Evolutionary conservation across 2,888 invertebrate genomes (phyloP).

Genomic region (Dynastes tityus): DNA sequence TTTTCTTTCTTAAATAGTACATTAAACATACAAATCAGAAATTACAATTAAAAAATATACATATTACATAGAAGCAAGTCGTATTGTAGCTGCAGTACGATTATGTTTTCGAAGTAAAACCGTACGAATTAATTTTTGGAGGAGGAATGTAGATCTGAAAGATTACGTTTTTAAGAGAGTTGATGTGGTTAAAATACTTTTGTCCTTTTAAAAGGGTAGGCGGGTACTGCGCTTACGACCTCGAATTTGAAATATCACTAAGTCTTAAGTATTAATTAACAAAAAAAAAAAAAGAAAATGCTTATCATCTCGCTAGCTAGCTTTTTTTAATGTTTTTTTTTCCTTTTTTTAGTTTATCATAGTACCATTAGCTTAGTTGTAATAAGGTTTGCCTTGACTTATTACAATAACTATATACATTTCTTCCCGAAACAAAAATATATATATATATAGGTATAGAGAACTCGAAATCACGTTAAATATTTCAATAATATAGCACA

Average conservation of each 20-base stretch:
- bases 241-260: slow-evolving; percentile 32
- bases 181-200: neutral
- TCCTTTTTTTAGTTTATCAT: neutral
- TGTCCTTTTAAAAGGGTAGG: too few species aligned
- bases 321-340: slow-evolving; percentile 2
- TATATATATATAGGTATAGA: too few species aligned
- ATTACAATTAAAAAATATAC: slow-evolving; percentile 39
- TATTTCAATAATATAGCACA: slow-evolving; percentile 5
- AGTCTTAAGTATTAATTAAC: slow-evolving; percentile 37
- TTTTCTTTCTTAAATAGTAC: slow-evolving; percentile 16
- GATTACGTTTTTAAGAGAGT: too few species aligned
- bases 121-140: neutral
- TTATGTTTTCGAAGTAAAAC: neutral
- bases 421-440: slow-evolving; percentile 13
- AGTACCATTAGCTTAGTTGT: slow-evolving; percentile 10
- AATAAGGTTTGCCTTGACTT: slow-evolving; percentile 1
- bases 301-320: slow-evolving; percentile 1
- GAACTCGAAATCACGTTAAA: neutral
- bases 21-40: slow-evolving; percentile 33
- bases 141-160: slow-evolving; percentile 8
- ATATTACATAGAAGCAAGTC: slow-evolving; percentile 30
- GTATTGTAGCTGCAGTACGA: slow-evolving; percentile 6
- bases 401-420: slow-evolving; percentile 26
- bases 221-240: neutral
- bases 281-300: slow-evolving; percentile 23